A percentile compares a stretch with the other conserved stretches of the same genome.
These are phyloP conservation scores for Hemichromis elongatus DNA, from an alignment of 2,113 vertebrate species.

Conservation along the genomic window DNA sequence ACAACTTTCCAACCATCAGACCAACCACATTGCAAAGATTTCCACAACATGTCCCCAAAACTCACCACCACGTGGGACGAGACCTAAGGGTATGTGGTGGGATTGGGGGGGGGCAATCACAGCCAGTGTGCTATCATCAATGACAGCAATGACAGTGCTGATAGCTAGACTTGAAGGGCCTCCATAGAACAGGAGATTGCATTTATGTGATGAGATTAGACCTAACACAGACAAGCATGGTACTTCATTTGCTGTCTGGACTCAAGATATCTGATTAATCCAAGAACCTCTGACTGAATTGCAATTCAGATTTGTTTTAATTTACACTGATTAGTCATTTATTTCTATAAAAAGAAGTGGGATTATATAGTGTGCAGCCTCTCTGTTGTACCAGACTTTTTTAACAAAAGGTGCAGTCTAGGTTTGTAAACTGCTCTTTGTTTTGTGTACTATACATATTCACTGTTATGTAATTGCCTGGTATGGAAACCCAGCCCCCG, in stretches of 20 bases:
- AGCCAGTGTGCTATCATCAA: background rate
- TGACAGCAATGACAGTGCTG: background rate
- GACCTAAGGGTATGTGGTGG: background rate
- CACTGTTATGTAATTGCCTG: slow-evolving; percentile 17
- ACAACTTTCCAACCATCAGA: slow-evolving; percentile 4
- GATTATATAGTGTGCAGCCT: background rate
- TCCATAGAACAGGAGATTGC: background rate
- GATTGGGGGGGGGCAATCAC: background rate
- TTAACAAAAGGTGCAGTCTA: background rate
- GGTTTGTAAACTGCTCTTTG: background rate
- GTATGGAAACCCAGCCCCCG: background rate
- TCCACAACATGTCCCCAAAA: slow-evolving; percentile 6
- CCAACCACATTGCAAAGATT: background rate
- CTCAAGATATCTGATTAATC: slow-evolving; percentile 9
- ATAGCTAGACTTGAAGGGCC: background rate
- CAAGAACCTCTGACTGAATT: background rate
- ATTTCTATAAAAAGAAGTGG: rapidly evolving
- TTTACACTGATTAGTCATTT: background rate
- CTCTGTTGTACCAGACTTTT: background rate
- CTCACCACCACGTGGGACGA: background rate
- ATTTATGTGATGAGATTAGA: slow-evolving; percentile 33
- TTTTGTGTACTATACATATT: background rate
- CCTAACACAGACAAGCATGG: background rate
- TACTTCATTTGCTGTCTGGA: slow-evolving; percentile 16
- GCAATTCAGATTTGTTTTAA: background rate